Conservation (phyloP, 1,140 invertebrate genomes). For the Agrypnia vestita region DNA sequence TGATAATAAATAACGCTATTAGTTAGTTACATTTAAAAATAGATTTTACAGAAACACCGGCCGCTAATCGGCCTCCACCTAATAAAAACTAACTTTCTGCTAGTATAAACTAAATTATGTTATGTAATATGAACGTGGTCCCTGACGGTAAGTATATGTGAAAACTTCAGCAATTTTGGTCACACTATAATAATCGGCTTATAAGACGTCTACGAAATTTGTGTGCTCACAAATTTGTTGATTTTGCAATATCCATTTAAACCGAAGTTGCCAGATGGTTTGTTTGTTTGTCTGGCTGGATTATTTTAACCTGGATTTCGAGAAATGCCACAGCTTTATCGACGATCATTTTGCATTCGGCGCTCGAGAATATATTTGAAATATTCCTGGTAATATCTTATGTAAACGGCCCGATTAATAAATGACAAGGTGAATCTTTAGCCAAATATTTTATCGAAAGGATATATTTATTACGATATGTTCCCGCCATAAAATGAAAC, state of each 20-base stretch:
- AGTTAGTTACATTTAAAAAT: too few species aligned
- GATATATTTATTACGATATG: too few species aligned
- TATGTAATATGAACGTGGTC: too few species aligned
- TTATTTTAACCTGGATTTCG: slow-evolving; percentile 8
- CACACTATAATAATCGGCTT: slow-evolving; percentile 26
- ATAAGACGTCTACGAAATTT: neutral
- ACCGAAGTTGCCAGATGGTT: neutral
- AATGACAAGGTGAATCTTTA: neutral
- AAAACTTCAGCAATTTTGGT: neutral
- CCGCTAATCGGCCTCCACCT: too few species aligned
- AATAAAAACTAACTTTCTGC: too few species aligned
- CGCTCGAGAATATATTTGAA: slow-evolving; percentile 13
- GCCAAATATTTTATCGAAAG: too few species aligned
- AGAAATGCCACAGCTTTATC: slow-evolving; percentile 6
- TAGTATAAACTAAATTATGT: too few species aligned
- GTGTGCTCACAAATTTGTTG: slow-evolving; percentile 34
- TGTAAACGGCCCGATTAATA: neutral
- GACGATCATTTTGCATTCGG: slow-evolving; percentile 7
- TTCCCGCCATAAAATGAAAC: too few species aligned
- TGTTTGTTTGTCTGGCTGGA: slow-evolving; percentile 1
- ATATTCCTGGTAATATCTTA: slow-evolving; percentile 8
- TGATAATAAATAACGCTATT: too few species aligned
- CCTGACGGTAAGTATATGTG: too few species aligned
- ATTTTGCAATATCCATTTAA: slow-evolving; percentile 29
- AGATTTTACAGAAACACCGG: too few species aligned